phyloP scores from a whole-genome alignment of 2,113 vertebrate genomes.

The Malaclemys terrapin region DNA sequence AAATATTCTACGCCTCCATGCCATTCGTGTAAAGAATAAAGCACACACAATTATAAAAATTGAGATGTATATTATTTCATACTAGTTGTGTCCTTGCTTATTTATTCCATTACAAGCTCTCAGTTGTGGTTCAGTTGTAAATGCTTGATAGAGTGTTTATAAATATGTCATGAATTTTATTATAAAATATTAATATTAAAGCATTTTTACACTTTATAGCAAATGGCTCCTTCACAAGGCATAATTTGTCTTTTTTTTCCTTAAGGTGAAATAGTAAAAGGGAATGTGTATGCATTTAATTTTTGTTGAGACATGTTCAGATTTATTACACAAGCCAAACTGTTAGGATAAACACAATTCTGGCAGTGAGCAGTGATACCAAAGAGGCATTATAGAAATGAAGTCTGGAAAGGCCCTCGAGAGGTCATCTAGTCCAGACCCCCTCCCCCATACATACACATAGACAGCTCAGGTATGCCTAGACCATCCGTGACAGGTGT shows the following conservation, averaged over 20 bases:
- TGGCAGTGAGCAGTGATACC: neutral
- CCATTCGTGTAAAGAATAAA: slow-evolving; percentile 89
- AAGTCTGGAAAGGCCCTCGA: neutral
- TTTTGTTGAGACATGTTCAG: neutral
- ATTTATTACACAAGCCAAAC: neutral
- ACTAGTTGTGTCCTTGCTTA: slow-evolving; percentile 81
- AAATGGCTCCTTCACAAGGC: slow-evolving; percentile 78
- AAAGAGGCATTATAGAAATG: neutral
- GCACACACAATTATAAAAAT: slow-evolving; percentile 85
- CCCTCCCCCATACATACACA: neutral
- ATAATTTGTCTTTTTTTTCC: slow-evolving; percentile 78
- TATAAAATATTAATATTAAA: slow-evolving; percentile 82
- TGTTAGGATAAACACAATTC: neutral
- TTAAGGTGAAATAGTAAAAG: slow-evolving; percentile 41
- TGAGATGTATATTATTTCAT: slow-evolving; percentile 88
- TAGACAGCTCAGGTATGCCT: neutral
- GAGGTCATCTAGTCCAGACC: neutral
- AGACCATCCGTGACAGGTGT: neutral
- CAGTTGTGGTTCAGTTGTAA: slow-evolving; percentile 68
- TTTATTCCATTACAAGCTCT: slow-evolving; percentile 77
- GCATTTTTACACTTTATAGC: slow-evolving; percentile 81
- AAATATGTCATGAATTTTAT: slow-evolving; percentile 80
- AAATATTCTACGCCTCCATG: slow-evolving; percentile 86
- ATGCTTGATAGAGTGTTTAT: slow-evolving; percentile 78
- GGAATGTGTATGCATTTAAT: slow-evolving; percentile 5